Evolutionary conservation across 2,113 vertebrate species (phyloP), one percentile per base, ranked within the genome.

Genomic region (Amazona guildingii): DNA sequence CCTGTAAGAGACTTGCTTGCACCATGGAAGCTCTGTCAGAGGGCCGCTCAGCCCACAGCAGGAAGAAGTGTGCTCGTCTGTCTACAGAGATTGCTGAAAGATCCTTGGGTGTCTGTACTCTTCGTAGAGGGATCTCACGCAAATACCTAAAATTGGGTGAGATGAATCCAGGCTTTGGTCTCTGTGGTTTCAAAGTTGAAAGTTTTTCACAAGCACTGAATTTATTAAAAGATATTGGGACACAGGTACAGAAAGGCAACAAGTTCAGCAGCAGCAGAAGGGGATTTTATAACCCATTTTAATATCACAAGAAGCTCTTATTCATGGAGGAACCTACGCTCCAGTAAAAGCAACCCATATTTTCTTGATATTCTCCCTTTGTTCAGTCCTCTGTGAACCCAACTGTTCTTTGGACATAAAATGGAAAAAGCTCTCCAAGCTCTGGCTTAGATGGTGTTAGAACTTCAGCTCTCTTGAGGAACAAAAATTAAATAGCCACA

Each of bases 401-500:
- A 88, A 31, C 92, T 82, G 66, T 88, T 94, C 49, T 87, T 91
- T 91, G 92, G 88, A 86, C 35, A 89, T 11, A 44, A 92, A 97
- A 87, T 24, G 44, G 52, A 49, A 64, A 86, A 92, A 84, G 2
- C 21, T 55, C 57, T 82, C 89, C 86, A 95, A 72, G 59, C 31
- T 93, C 83, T 92, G 82, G 78, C 88, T 93, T 86, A 83, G 68
- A 92, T 76, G 76, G 77, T 87, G 86, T 93, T 83, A 91, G 83
- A 96, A 94, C 66, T 90, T 90, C 94, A 84, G 19, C 41, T 94
- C 77, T 84, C 92, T 55, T 94, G 96, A 96, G 95, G 83, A 69
- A 91, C 69, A 88, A 86, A 94, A 90, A 72, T 86, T 70, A 86
- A 96, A 96, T 75, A 93, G 57, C 94, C 94, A 95, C 96, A 96